Conservation (phyloP, 1,140 invertebrate genomes). For the Oscheius sp. region DNA sequence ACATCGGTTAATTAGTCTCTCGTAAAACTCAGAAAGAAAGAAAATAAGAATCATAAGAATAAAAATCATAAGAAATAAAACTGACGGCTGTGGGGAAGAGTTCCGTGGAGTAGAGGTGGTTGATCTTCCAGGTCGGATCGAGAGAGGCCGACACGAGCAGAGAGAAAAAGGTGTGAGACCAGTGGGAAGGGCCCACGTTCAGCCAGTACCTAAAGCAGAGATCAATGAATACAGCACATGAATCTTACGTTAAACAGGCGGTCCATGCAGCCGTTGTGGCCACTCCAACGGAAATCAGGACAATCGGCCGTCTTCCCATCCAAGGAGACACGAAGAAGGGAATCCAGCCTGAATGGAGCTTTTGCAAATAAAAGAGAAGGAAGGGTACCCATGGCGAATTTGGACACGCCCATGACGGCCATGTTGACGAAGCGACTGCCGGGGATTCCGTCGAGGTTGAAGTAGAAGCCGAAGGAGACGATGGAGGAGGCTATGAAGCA, state of each 20-base stretch:
- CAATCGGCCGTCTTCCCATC: conserved; percentile 22
- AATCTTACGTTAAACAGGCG: not conserved
- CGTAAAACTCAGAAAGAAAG: too few species aligned
- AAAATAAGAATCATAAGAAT: too few species aligned
- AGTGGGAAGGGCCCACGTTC: conserved; percentile 10
- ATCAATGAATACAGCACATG: not conserved
- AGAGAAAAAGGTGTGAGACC: not conserved
- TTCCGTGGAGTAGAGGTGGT: conserved; percentile 42
- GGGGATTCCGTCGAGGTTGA: conserved; percentile 50
- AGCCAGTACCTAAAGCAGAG: not conserved
- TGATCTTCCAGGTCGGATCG: conserved; percentile 40
- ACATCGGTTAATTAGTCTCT: too few species aligned
- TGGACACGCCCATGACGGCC: conserved; percentile 43
- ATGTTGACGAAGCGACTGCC: conserved; percentile 54
- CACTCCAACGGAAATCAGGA: conserved; percentile 5
- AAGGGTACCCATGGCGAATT: conserved; percentile 17
- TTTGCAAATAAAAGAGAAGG: too few species aligned
- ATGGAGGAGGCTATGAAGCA: conserved; percentile 53
- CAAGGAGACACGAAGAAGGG: conserved; percentile 27
- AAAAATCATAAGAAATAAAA: too few species aligned
- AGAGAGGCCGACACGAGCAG: conserved; percentile 23
- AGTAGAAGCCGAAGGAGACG: conserved; percentile 59
- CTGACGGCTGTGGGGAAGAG: conserved; percentile 40
- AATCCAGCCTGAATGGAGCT: conserved; percentile 20
- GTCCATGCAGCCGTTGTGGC: conserved; percentile 25